Evolutionary conservation across 2,888 invertebrate genomes (phyloP), one percentile per base, ranked within the genome.

Genomic region (Cerastis leucographa): DNA sequence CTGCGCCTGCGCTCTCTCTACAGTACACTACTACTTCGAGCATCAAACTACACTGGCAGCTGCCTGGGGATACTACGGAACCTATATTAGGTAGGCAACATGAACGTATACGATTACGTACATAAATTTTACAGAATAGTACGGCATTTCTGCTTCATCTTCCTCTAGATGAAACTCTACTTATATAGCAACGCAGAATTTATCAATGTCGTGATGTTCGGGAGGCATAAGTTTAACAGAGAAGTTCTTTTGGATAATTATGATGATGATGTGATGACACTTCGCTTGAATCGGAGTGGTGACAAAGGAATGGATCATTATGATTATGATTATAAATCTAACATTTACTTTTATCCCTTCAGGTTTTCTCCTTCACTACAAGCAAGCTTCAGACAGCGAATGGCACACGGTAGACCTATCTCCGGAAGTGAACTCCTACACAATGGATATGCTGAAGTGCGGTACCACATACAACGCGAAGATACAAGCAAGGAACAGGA

Each of bases 381-480:
- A 98, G 89, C 97, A 97, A 89, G 97, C 97, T 35, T 97, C 97
- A 44, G 98, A 98, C 44, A 87, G 90, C 0, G 98, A 97, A 65
- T 98, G 98, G 98, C 97, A 97, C 84, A 97, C 97, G 84, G 97
- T 98, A 9, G 97, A 98, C 81, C 94, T 99, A 65, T 98, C 98
- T 40, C 97, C 98, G 0, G 98, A 98, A 89, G 97, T 98, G 79
- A 97, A 97, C 8, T 97, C 98, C 0, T 97, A 97, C 90, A 97
- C 97, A 0, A 95, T 98, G 88, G 97, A 98, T 75, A 97, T 97
- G 90, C 95, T 99, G 0, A 97, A 97, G 85, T 99, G 98, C 89
- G 98, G 99, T 0, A 98, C 98, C 0, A 97, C 97, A 0, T 99
- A 99, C 92, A 97, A 97, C 86, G 97, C 98, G 1, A 97, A 97